Base-by-base conservation (phyloP, 2,797 vertebrate species). In the Micrastur ruficollis region DNA sequence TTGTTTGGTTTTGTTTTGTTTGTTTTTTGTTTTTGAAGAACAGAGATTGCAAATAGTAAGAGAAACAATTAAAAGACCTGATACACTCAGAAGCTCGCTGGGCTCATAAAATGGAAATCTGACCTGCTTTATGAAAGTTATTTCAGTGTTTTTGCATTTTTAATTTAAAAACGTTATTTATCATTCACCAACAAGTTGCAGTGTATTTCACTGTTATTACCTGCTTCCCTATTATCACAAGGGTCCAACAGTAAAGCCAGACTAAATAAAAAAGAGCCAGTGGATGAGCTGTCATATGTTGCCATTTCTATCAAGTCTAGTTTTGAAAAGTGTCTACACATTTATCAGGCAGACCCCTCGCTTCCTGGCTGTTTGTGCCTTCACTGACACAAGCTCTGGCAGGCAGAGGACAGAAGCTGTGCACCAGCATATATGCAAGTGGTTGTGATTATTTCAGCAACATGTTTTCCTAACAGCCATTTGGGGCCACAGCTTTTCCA, bases 381-480 rank as follows among this genome's bases (percentile, higher is more conserved):
- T 67, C 40, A 5, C 22, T 66, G 34, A 16, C 53, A 26, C 0
- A 0, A 79, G 38, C 23, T 20, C 62, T 22, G 29, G 16, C 72
- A 83, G 44, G 71, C 52, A 71, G 52, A 40, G 29, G 32, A 56
- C 46, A 72, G 63, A 73, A 80, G 26, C 0, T n/a, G 40, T 1
- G 3, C 67, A 22, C 16, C 31, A 47, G 29, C 32, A 12, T 6
- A 12, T 6, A 3, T 14, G 15, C 62, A 56, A 49, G 38, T 4
- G 27, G 23, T 47, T 56, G 34, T 15, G 32, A 34, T 68, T 55
- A 63, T 62, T 86, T 73, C 81, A 63, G 63, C 50, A 73, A 27
- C 36, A 36, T 53, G 26, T 36, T 68, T 70, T 70, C 81, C 67
- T 67, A 2, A n/a, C n/a, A 55, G 82, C 9, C 26, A 31, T 62